phyloP scores from a whole-genome alignment of 1,140 invertebrate species.

The Acromyrmex charruanus region DNA sequence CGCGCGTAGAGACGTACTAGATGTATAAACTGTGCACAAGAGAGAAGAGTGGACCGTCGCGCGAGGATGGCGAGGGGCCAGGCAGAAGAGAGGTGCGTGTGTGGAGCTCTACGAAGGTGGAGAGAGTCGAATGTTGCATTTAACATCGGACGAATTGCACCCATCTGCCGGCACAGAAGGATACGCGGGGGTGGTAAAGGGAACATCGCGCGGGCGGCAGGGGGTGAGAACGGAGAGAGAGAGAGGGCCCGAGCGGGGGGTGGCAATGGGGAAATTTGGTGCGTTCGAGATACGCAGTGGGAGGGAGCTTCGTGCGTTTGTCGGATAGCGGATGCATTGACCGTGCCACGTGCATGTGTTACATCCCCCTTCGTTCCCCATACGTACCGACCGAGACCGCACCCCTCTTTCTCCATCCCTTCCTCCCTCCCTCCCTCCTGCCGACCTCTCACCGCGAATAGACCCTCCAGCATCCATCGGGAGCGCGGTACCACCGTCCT shows the following conservation, averaged over 20 bases:
- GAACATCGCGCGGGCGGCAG: conserved; percentile 20
- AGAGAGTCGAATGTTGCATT: conserved; percentile 82
- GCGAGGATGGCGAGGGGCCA: not conserved
- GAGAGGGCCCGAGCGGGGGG: conserved; percentile 13
- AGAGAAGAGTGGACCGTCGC: not conserved
- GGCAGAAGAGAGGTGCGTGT: not conserved
- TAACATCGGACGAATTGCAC: conserved; percentile 82
- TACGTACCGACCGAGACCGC: conserved; percentile 49
- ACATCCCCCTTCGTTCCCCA: conserved; percentile 75
- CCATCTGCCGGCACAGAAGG: conserved; percentile 71
- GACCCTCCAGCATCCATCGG: conserved; percentile 72
- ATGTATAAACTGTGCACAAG: conserved; percentile 66
- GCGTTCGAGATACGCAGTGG: conserved; percentile 66
- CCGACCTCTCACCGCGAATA: conserved; percentile 69
- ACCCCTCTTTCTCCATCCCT: conserved; percentile 40
- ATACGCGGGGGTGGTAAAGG: conserved; percentile 45
- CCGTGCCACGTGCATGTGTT: conserved; percentile 86
- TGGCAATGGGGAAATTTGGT: conserved; percentile 70
- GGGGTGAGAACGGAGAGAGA: conserved; percentile 28
- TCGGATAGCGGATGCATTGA: conserved; percentile 83
- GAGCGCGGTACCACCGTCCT: conserved; percentile 55
- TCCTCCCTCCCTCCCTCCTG: conserved; percentile 11
- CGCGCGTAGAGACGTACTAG: conserved; percentile 69
- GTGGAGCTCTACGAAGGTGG: conserved; percentile 65
- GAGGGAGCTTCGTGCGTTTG: conserved; percentile 78